A percentile compares a stretch with the other conserved stretches of the same genome.
Evolutionary conservation across 1,140 invertebrate species (phyloP).

Genomic region (Drosophila tropicalis): DNA sequence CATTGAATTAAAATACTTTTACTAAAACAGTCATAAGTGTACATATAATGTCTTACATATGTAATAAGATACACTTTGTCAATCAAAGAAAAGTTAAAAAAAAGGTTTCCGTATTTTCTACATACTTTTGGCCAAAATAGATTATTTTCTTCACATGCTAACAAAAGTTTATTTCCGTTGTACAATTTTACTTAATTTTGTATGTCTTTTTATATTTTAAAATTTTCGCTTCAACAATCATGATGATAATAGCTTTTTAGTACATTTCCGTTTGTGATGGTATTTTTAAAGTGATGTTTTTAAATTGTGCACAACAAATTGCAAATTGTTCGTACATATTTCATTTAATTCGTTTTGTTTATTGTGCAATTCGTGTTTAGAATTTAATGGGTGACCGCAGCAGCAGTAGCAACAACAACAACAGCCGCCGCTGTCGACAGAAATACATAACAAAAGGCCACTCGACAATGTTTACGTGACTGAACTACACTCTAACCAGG

Average conservation of each 20-base stretch:
- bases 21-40: too few species aligned
- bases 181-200: too few species aligned
- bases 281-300: not conserved
- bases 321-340: slow-evolving; percentile 14
- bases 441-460: slow-evolving; percentile 14
- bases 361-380: slow-evolving; percentile 23
- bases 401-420: slow-evolving; percentile 18
- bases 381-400: slow-evolving; percentile 36
- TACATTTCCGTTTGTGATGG: not conserved
- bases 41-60: too few species aligned
- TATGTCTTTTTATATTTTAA: too few species aligned
- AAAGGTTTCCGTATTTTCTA: too few species aligned
- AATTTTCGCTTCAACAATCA: too few species aligned
- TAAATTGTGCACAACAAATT: slow-evolving; percentile 5
- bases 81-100: too few species aligned
- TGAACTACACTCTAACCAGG: slow-evolving; percentile 26
- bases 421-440: slow-evolving; percentile 11
- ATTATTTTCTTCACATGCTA: too few species aligned
- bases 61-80: too few species aligned
- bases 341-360: slow-evolving; percentile 29
- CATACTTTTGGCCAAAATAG: too few species aligned
- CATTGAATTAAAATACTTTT: too few species aligned
- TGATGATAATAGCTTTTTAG: not conserved
- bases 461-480: slow-evolving; percentile 50
- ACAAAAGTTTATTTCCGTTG: too few species aligned